Percentiles rank a stretch among this genome's conserved stretches.
phyloP scores from a whole-genome alignment of 2,797 vertebrate species.

The Tokudaia muenninki region DNA sequence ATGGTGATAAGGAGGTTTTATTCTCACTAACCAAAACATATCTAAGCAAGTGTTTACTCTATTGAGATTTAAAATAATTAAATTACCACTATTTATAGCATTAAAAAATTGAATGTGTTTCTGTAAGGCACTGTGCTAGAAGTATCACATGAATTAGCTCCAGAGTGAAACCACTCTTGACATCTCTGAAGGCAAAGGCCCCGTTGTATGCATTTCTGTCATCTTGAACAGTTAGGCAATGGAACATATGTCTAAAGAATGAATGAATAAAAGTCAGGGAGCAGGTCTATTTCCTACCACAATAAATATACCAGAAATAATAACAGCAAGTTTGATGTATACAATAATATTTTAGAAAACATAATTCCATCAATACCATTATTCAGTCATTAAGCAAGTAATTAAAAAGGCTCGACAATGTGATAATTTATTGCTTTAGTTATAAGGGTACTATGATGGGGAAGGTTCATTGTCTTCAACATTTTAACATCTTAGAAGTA shows the following conservation, averaged over 20 bases:
- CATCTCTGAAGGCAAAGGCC: not conserved
- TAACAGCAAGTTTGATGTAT: not conserved
- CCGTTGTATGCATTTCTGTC: not conserved
- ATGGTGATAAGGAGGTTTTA: constrained; percentile 18
- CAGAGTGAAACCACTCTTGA: not conserved
- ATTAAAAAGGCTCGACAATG: not conserved
- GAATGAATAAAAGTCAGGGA: not conserved
- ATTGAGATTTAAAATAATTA: constrained; percentile 58
- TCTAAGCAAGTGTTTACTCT: constrained; percentile 30
- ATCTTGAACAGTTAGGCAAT: not conserved
- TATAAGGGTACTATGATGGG: not conserved
- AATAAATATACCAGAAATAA: not conserved
- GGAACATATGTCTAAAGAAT: not conserved
- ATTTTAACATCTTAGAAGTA: not conserved
- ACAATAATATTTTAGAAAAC: not conserved
- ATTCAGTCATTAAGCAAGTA: not conserved
- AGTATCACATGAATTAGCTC: not conserved
- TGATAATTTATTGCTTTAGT: not conserved
- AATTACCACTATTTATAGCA: constrained; percentile 45
- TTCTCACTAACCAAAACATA: not conserved
- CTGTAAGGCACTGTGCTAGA: not conserved
- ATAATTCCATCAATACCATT: not conserved
- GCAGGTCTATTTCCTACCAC: not conserved
- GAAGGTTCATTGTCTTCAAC: constrained; percentile 14
- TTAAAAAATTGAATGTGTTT: not conserved